These are phyloP conservation scores for Cylas formicarius DNA, from an alignment of 1,140 invertebrate genomes.

Conservation along the genomic window DNA sequence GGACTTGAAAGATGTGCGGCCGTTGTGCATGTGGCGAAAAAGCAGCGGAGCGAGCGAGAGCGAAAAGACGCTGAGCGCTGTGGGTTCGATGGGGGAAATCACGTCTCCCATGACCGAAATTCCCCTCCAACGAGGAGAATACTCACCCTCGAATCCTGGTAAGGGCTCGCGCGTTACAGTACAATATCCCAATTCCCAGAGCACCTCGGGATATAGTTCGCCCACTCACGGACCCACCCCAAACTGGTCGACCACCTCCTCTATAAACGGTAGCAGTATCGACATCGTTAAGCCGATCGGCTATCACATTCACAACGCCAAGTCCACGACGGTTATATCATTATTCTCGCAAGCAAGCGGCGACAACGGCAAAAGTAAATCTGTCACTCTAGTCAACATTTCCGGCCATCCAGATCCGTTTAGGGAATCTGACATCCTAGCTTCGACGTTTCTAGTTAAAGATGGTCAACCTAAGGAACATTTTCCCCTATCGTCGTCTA, in stretches of 20 bases:
- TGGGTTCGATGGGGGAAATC: slow-evolving; percentile 37
- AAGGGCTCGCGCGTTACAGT: slow-evolving; percentile 37
- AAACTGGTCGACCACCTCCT: slow-evolving; percentile 40
- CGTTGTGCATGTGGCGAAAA: slow-evolving; percentile 32
- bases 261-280: slow-evolving; percentile 37
- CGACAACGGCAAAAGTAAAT: slow-evolving; percentile 31
- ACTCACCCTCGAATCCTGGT: slow-evolving; percentile 24
- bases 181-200: slow-evolving; percentile 39
- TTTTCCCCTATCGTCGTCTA: no score
- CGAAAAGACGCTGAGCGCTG: slow-evolving; percentile 40
- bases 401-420: slow-evolving; percentile 23
- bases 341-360: slow-evolving; percentile 30
- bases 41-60: slow-evolving; percentile 38
- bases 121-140: background rate
- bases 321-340: slow-evolving; percentile 39
- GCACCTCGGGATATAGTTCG: slow-evolving; percentile 45
- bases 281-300: slow-evolving; percentile 34
- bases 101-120: slow-evolving; percentile 34
- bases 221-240: slow-evolving; percentile 37
- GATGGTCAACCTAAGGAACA: no score
- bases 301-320: slow-evolving; percentile 39
- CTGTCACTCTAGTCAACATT: slow-evolving; percentile 40
- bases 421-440: slow-evolving; percentile 11
- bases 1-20: slow-evolving; percentile 19
- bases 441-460: no score